A percentile compares a stretch with the other conserved stretches of the same genome.
Evolutionary conservation across 2,888 invertebrate genomes (phyloP).

Genomic region (Rhagonycha lutea): DNA sequence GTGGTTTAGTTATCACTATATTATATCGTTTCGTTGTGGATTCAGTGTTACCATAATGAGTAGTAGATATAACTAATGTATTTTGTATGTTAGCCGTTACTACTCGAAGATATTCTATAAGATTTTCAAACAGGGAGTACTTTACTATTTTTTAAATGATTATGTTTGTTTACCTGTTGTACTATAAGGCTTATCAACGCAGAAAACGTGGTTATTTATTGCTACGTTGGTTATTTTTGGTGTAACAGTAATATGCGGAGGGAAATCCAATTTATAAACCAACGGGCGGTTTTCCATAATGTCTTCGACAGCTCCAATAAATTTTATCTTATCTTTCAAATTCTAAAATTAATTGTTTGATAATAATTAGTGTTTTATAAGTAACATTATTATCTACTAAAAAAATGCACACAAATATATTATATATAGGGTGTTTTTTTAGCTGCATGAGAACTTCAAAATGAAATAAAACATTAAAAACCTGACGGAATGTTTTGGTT

Average conservation of each 20-base stretch:
- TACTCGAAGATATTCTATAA: background rate
- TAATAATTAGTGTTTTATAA: too few species aligned
- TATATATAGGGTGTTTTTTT: too few species aligned
- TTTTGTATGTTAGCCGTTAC: background rate
- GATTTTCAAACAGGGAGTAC: background rate
- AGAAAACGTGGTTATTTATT: background rate
- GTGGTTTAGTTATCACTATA: too few species aligned
- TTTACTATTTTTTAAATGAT: background rate
- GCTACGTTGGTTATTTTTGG: background rate
- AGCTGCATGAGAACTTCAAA: too few species aligned
- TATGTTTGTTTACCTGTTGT: background rate
- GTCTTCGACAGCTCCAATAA: background rate
- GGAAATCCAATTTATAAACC: background rate
- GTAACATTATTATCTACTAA: too few species aligned
- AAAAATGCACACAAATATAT: too few species aligned
- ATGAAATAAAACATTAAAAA: too few species aligned
- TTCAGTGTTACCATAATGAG: too few species aligned
- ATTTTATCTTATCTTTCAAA: background rate
- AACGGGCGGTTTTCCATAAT: background rate
- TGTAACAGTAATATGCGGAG: background rate
- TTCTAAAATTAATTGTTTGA: too few species aligned
- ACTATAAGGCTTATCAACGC: background rate
- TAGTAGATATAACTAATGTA: too few species aligned
- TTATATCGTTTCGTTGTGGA: too few species aligned
- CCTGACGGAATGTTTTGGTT: too few species aligned